Evolutionary conservation across 2,888 invertebrate species (phyloP), one percentile per base, ranked within the genome.

Genomic region (Sylvicola fuscatus): DNA sequence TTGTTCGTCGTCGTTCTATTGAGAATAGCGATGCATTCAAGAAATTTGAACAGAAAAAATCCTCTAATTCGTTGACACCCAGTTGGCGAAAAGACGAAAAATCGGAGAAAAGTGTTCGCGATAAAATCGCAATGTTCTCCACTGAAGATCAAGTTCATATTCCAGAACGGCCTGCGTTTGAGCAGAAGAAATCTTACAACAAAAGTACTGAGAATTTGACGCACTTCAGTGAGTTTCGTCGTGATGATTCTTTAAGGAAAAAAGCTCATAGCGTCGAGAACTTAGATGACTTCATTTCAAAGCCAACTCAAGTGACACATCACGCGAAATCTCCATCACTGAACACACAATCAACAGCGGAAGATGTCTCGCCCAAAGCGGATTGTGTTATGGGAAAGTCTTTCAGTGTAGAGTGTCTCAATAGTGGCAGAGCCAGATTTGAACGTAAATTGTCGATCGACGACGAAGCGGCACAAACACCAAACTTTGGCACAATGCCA

Each of bases 111-210:
- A 82, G 81, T 48, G 82, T 84, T 37, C 72, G 76, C 48, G 83
- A 83, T 51, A 83, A 83, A 61, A 84, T 84, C 47, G 83, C 83
- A 38, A 80, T 83, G 77, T 84, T 84, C 57, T 81, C 82, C 32
- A 68, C 62, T 44, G 57, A 58, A 17, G 62, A 63, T 40, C n/a
- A 6, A 34, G 13, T 34, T 4, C 21, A 21, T 6, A 21, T 21
- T 4, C 8, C 21, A 21, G 12, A 27, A 6, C 17, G 16, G 17
- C 13, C 30, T 8, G n/a, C 10, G 16, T 37, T 35, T 12, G 35
- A 26, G 10, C 33, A 33, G 11, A 35, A 43, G 2, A 58, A 56
- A 39, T 49, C 54, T 5, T 45, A 58, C 3, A 57, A 56, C 38
- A 47, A 54, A 42, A 58, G 58, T 44, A 57, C 54, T 26, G 58